Evolutionary conservation across 2,113 vertebrate species (phyloP).

Genomic region (Eudorcas thomsonii): DNA sequence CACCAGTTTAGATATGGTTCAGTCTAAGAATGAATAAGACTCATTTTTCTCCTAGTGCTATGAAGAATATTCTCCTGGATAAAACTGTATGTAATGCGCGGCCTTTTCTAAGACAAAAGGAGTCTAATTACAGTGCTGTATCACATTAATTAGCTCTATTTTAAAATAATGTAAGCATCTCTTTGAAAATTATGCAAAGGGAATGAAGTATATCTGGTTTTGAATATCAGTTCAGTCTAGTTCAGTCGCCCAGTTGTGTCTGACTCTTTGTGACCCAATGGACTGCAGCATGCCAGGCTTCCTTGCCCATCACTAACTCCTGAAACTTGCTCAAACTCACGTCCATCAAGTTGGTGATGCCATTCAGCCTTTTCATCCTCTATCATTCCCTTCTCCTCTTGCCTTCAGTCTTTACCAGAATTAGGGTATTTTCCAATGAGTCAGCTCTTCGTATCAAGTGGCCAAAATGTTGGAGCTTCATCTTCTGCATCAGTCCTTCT

Average conservation of each 20-base stretch:
- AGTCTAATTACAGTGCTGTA: constrained; percentile 16
- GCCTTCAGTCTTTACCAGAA: not conserved
- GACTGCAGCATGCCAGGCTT: not conserved
- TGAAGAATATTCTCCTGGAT: constrained; percentile 40
- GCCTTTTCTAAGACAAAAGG: constrained; percentile 32
- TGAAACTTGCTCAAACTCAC: not conserved
- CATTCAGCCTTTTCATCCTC: not conserved
- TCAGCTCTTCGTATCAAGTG: not conserved
- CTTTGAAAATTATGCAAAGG: not conserved
- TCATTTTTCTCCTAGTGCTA: constrained; percentile 50
- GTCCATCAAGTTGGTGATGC: not conserved
- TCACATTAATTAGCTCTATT: constrained; percentile 36
- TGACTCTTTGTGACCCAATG: not conserved
- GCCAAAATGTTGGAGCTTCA: not conserved
- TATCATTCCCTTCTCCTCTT: not conserved
- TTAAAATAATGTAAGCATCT: constrained; percentile 14
- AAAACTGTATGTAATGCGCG: not conserved
- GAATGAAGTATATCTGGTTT: not conserved
- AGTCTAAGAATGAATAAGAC: constrained; percentile 17
- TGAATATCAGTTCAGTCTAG: not conserved
- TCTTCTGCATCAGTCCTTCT: not conserved
- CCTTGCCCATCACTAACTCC: not conserved
- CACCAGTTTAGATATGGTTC: constrained; percentile 47
- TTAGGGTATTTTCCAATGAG: not conserved
- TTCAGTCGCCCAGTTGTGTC: not conserved